Percentiles rank a stretch among this genome's conserved stretches.
Evolutionary conservation across 1,140 invertebrate genomes (phyloP).

Genomic region (Acromyrmex echinatior): DNA sequence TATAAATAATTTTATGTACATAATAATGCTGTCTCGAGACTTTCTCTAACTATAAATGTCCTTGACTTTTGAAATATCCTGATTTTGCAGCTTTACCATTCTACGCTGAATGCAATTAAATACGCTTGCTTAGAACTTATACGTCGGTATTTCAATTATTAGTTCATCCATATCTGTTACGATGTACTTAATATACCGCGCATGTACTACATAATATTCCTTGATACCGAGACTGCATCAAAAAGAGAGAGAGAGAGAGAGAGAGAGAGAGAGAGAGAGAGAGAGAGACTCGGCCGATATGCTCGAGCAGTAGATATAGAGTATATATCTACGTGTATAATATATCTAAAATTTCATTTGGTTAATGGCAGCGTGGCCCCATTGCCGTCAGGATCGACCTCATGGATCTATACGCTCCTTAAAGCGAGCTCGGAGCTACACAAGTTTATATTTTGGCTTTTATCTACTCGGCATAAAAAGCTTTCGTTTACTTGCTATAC

Average conservation of each 20-base stretch:
- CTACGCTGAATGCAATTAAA: background rate
- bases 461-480: slow-evolving; percentile 33
- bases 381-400: slow-evolving; percentile 33
- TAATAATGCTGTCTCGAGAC: background rate
- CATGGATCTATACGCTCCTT: background rate
- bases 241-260: too few relatives aligned
- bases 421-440: background rate
- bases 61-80: background rate
- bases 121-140: background rate
- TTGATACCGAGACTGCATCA: slow-evolving; percentile 2
- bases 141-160: slow-evolving; percentile 54
- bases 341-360: slow-evolving; percentile 76
- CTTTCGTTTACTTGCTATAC: slow-evolving; percentile 7
- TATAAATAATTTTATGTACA: background rate
- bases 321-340: slow-evolving; percentile 20
- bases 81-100: background rate
- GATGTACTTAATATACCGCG: slow-evolving; percentile 49
- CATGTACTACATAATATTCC: slow-evolving; percentile 52
- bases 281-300: slow-evolving; percentile 11
- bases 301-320: background rate
- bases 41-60: background rate
- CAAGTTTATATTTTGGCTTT: slow-evolving; percentile 30
- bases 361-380: slow-evolving; percentile 69
- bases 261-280: too few relatives aligned
- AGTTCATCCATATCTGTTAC: slow-evolving; percentile 31